phyloP scores from a whole-genome alignment of 2,797 vertebrate genomes.

The Eospalax fontanierii region DNA sequence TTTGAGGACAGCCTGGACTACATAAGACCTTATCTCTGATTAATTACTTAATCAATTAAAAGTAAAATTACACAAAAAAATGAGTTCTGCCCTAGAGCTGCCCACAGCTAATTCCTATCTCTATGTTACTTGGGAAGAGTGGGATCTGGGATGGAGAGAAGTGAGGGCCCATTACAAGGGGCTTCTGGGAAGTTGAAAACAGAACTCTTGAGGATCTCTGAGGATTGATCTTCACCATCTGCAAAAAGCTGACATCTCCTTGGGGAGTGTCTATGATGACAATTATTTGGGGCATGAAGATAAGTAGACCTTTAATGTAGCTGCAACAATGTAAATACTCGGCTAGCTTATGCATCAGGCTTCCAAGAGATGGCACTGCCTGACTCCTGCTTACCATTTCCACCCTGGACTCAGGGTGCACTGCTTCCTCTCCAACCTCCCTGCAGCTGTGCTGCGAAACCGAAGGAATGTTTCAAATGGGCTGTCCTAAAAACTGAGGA shows the following conservation, averaged over 20 bases:
- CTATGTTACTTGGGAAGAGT: background rate
- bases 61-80: background rate
- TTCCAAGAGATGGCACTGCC: background rate
- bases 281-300: constrained; percentile 26
- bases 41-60: background rate
- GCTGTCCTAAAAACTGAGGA: background rate
- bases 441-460: fast-evolving
- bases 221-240: background rate
- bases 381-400: background rate
- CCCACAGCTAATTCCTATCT: background rate
- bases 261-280: background rate
- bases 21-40: background rate
- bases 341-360: background rate
- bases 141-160: background rate
- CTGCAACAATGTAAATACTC: background rate
- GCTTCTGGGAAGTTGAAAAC: background rate
- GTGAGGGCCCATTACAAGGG: background rate
- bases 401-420: constrained; percentile 51
- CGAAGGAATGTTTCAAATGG: background rate
- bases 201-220: background rate
- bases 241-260: background rate
- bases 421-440: constrained; percentile 59
- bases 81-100: background rate
- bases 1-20: background rate
- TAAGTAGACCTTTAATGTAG: background rate